Evolutionary conservation across 2,113 vertebrate species (phyloP), one percentile per base, ranked within the genome.

Genomic region (Nibea coibor): DNA sequence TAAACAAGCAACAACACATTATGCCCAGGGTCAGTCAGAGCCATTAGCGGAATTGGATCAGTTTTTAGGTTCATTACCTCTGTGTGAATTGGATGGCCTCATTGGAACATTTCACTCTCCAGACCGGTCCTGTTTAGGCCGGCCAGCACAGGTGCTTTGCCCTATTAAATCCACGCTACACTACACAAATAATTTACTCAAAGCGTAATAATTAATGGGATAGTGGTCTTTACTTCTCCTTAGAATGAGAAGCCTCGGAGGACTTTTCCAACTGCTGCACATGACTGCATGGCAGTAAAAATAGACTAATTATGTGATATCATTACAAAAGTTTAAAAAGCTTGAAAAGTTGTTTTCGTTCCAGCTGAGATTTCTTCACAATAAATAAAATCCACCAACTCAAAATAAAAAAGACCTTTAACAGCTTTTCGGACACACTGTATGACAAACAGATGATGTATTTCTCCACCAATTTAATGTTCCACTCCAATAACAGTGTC

Each of bases 1-100:
- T 90, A 90, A 92, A 90, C 91, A 92, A 93, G 74, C 78, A 81
- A 79, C 72, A 81, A 74, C 88, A 82, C 83, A 87, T 91, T 89
- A 83, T 70, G 87, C 86, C 86, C 86, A 78, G 85, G 91, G 90
- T 93, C 89, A 91, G 78, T 90, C 83, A 76, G 88, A 88, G 83
- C 86, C 87, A 93, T 94, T 92, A 89, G 80, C 24, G 61, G 87
- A 91, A 93, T 85, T 93, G 90, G 81, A 88, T 91, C 80, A 62
- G 90, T 91, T 93, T 92, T 88, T 66, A 71, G 90, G 90, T 92
- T 93, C 89, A 92, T 94, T 94, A 94, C 85, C 86, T 90, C 72
- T n/a, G 82, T 86, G 72, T 83, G 78, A 79, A 85, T 79, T 86
- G 80, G 81, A 89, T 66, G 58, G 80, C 80, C 73, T 87, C 63